Evolutionary conservation across 2,888 invertebrate species (phyloP), one percentile per base, ranked within the genome.

Genomic region (Strigamia transsilvanica): DNA sequence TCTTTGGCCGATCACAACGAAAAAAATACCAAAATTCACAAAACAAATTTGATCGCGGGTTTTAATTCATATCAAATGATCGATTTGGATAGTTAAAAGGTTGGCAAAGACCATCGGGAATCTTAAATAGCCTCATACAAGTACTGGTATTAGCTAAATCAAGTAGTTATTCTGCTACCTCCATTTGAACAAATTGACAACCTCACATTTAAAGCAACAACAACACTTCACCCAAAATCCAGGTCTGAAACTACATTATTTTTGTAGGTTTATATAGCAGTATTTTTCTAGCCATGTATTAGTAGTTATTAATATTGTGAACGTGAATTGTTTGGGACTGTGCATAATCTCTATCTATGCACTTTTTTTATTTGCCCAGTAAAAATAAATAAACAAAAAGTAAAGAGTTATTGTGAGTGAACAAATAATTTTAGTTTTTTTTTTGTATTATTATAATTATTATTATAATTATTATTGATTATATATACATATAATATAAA

Each of bases 71-170:
- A 27, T 27, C 27, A 27, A 27, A 27, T 3, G 27, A 27, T 27
- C 27, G 27, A 27, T 27, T 27, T 27, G 1, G 3, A 3, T 27
- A 27, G 27, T 1, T 2, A 27, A 27, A 27, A 3, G 27, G 73
- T 13, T 5, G n/a, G 13, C 27, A 32, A 73, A 73, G 32, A 73
- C 73, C 73, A 73, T 27, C 15, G 13, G 13, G 13, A 73, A 51
- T 73, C 73, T 73, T 73, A 32, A 73, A 73, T 73, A 73, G 73
- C 73, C 73, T 73, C 73, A 73, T 73, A 73, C 73, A 73, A 73
- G 32, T 73, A 73, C 73, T 27, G 73, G 73, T 73, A 73, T 73
- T 73, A 56, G 56, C 56, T 73, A 32, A 73, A 27, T n/a, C 56
- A 73, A 73, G 73, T 73, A 73, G 73, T 73, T 73, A 73, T 73